phyloP scores from a whole-genome alignment of 2,888 invertebrate genomes.

The Troides helena region DNA sequence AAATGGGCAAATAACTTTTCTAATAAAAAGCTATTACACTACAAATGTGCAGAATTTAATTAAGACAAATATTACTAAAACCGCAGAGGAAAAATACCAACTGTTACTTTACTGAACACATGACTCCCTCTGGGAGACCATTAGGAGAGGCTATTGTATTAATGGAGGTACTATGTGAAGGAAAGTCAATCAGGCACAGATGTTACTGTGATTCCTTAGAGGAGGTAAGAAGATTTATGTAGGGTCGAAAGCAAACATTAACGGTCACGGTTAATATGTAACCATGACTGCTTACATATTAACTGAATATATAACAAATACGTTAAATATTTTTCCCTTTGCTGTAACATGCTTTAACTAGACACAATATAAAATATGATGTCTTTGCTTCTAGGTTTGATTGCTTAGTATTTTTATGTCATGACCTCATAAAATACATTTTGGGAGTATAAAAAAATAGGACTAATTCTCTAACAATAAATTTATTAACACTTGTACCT shows the following conservation, averaged over 20 bases:
- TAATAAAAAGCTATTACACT: too few relatives aligned
- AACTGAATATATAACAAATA: neutral
- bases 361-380: neutral
- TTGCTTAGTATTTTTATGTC: neutral
- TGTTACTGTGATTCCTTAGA: conserved; percentile 19
- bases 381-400: neutral
- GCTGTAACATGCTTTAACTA: neutral
- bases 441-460: too few relatives aligned
- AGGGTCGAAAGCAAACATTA: conserved; percentile 11
- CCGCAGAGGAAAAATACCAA: conserved; percentile 13
- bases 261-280: neutral
- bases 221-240: conserved; percentile 21
- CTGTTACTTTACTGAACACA: conserved; percentile 17
- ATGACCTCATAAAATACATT: neutral
- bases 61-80: neutral
- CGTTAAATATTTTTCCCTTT: neutral
- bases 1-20: too few relatives aligned
- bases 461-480: too few relatives aligned
- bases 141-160: conserved; percentile 24
- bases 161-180: conserved; percentile 26
- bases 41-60: too few relatives aligned
- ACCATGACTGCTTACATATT: conserved; percentile 6
- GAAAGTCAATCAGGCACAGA: conserved; percentile 26
- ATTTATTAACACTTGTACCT: too few relatives aligned
- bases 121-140: conserved; percentile 22